Evolutionary conservation across 2,797 vertebrate species (phyloP).

Genomic region (Microtus obscurus): DNA sequence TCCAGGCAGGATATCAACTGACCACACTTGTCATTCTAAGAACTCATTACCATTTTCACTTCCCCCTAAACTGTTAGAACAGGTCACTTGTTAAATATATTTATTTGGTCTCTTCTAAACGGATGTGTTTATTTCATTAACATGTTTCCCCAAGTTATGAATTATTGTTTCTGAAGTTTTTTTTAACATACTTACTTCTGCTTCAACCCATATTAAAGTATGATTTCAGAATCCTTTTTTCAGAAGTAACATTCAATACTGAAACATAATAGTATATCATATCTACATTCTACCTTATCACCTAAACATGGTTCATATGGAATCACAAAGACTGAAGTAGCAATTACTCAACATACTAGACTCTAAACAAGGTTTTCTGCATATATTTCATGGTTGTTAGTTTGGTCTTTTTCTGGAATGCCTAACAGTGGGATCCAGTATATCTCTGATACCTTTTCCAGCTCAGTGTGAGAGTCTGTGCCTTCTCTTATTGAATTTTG

Average conservation of each 20-base stretch:
- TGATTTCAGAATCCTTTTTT: neutral
- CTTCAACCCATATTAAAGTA: neutral
- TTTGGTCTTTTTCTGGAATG: neutral
- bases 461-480: neutral
- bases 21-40: neutral
- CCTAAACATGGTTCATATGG: neutral
- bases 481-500: neutral
- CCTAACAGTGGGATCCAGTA: neutral
- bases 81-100: neutral
- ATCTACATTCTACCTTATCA: neutral
- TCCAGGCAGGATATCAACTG: neutral
- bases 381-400: neutral
- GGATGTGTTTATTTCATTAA: neutral
- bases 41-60: neutral
- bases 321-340: neutral
- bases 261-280: neutral
- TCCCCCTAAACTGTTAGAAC: neutral
- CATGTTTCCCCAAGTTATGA: neutral
- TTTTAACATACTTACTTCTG: neutral
- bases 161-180: neutral
- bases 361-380: too few species aligned
- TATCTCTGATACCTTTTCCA: neutral
- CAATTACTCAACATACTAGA: neutral
- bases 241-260: constrained; percentile 26
- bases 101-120: neutral